Evolutionary conservation across 64 coral and sea anemone genomes (phyloP).

Genomic region (Montipora efflorescens): DNA sequence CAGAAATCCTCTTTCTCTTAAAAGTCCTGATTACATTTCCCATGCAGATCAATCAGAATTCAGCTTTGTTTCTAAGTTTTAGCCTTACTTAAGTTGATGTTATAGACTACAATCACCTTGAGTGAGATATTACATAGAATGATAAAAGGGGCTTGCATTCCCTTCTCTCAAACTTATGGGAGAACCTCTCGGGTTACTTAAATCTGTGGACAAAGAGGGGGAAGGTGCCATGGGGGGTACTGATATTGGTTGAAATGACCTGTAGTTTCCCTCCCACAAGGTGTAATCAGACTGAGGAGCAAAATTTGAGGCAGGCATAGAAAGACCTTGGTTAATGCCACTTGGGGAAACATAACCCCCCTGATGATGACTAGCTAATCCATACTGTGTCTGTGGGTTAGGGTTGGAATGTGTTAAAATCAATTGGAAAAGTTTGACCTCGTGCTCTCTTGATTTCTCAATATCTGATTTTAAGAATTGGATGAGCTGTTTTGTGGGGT

Average conservation of each 20-base stretch:
- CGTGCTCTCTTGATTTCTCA: constrained; percentile 67
- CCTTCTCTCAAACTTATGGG: too few relatives aligned
- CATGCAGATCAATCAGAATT: too few relatives aligned
- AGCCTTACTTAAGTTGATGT: too few relatives aligned
- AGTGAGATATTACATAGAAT: too few relatives aligned
- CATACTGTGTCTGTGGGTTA: not conserved
- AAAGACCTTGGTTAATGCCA: not conserved
- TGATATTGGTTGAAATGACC: constrained; percentile 11
- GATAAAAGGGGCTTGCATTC: too few relatives aligned
- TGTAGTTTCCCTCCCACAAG: constrained; percentile 32
- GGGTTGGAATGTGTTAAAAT: constrained; percentile 42
- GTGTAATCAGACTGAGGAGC: constrained; percentile 16
- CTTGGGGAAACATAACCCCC: constrained; percentile 16
- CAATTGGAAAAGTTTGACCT: constrained; percentile 66
- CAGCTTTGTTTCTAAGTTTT: too few relatives aligned
- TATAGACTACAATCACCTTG: too few relatives aligned
- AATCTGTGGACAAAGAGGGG: not conserved
- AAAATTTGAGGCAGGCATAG: not conserved
- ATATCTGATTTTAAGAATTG: constrained; percentile 77
- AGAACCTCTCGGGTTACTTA: not conserved
- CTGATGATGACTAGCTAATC: not conserved
- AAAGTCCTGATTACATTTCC: too few relatives aligned
- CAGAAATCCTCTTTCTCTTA: too few relatives aligned
- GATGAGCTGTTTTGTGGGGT: constrained; percentile 75
- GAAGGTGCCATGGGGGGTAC: not conserved